A percentile compares a stretch with the other conserved stretches of the same genome.
Conservation (phyloP, 2,113 vertebrate genomes). For the Myanophis thanlyinensis region DNA sequence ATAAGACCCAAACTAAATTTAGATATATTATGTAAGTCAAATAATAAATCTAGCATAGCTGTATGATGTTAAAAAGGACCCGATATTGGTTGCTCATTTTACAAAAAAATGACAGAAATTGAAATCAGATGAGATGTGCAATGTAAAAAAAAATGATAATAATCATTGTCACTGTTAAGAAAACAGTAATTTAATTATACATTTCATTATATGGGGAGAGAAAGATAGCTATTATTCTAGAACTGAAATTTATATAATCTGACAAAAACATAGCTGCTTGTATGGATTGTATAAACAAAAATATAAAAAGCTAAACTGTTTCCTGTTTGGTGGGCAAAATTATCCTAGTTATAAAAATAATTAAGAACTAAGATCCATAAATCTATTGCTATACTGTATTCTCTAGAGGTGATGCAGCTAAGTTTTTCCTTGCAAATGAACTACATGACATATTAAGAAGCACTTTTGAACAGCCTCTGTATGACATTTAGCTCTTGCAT, state of each 20-base stretch:
- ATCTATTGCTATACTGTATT: background rate
- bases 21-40: background rate
- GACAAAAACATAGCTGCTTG: background rate
- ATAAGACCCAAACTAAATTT: background rate
- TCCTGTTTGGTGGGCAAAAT: background rate
- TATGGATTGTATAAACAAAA: background rate
- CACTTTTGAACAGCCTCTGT: background rate
- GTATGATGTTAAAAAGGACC: background rate
- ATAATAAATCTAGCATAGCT: no score
- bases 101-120: background rate
- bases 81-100: background rate
- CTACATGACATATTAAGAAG: background rate
- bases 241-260: background rate
- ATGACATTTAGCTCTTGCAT: constrained; percentile 15
- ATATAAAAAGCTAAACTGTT: background rate
- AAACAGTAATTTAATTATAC: background rate
- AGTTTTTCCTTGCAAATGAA: background rate
- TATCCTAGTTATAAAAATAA: background rate
- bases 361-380: background rate
- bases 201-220: background rate
- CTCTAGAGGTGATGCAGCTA: background rate
- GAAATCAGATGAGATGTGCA: background rate
- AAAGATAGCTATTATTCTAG: background rate
- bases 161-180: background rate
- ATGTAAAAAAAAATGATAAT: background rate